Conservation (phyloP, 1,140 invertebrate species). For the Bursaphelenchus mucronatus region DNA sequence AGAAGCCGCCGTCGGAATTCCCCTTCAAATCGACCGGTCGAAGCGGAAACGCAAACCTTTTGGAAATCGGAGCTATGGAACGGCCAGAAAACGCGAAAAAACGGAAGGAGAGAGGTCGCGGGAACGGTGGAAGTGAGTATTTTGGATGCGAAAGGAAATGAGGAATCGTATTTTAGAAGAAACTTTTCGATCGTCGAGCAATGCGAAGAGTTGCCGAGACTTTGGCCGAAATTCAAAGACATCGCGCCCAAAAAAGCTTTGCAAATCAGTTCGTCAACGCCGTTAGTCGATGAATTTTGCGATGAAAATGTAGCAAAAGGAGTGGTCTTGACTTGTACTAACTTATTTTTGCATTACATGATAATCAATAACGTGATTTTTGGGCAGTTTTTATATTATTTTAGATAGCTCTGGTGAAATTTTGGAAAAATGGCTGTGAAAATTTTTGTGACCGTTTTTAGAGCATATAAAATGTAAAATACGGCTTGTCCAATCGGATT, state of each 20-base stretch:
- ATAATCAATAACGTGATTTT: too few relatives aligned
- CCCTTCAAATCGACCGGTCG: constrained; percentile 12
- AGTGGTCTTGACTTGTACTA: too few relatives aligned
- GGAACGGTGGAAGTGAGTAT: constrained; percentile 41
- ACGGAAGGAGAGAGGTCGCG: constrained; percentile 20
- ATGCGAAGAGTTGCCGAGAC: constrained; percentile 43
- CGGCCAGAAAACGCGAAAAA: constrained; percentile 32
- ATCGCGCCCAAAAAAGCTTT: constrained; percentile 38
- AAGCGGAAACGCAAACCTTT: constrained; percentile 25
- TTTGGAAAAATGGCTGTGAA: too few relatives aligned
- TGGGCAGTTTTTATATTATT: too few relatives aligned
- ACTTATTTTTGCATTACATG: too few relatives aligned
- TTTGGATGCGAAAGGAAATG: constrained; percentile 7
- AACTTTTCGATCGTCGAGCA: constrained; percentile 46
- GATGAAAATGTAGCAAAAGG: too few relatives aligned
- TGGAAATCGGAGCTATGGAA: constrained; percentile 26
- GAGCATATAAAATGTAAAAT: too few relatives aligned
- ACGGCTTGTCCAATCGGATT: too few relatives aligned
- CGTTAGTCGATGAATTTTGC: constrained; percentile 16
- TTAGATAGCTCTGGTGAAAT: too few relatives aligned
- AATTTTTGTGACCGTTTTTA: too few relatives aligned
- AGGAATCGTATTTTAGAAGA: constrained; percentile 37
- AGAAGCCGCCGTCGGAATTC: constrained; percentile 41
- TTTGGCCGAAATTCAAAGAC: constrained; percentile 41
- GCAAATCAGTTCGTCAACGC: constrained; percentile 50